phyloP scores from a whole-genome alignment of 2,113 vertebrate species.

The Albula glossodonta region DNA sequence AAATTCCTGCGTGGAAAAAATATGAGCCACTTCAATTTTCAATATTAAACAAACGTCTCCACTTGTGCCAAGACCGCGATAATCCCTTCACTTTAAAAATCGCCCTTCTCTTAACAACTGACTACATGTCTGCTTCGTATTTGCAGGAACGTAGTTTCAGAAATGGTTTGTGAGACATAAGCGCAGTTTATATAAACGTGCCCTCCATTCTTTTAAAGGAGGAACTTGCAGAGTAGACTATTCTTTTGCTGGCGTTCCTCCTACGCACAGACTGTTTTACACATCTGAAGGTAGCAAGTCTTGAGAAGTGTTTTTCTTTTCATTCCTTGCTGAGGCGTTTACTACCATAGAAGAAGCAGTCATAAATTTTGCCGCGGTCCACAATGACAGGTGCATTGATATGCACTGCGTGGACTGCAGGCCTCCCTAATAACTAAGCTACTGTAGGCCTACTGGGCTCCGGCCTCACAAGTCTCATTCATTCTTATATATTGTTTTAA shows the following conservation, averaged over 20 bases:
- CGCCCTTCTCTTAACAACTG: background rate
- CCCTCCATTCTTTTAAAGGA: conserved; percentile 53
- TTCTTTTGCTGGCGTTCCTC: conserved; percentile 91
- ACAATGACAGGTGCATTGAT: conserved; percentile 99
- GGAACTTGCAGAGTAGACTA: conserved; percentile 77
- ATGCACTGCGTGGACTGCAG: conserved; percentile 83
- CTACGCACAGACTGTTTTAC: conserved; percentile 88
- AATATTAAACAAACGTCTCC: conserved; percentile 13
- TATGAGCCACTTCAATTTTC: background rate
- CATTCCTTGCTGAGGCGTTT: conserved; percentile 88
- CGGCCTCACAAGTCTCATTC: conserved; percentile 73
- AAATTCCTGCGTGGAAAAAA: background rate
- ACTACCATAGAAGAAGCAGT: conserved; percentile 82
- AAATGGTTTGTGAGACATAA: conserved; percentile 38
- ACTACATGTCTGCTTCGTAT: background rate
- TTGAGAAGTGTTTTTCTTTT: conserved; percentile 84
- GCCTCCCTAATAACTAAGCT: conserved; percentile 78
- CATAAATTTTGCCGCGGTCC: conserved; percentile 96
- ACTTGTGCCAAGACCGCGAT: conserved; percentile 9
- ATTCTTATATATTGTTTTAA: conserved; percentile 76
- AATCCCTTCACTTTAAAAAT: conserved; percentile 11
- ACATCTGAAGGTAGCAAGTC: conserved; percentile 80
- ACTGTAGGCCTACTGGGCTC: conserved; percentile 67
- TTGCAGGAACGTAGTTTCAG: conserved; percentile 17
- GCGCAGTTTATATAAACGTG: conserved; percentile 75